Evolutionary conservation across 2,888 invertebrate species (phyloP), one percentile per base, ranked within the genome.

Genomic region (Carcina quercana): DNA sequence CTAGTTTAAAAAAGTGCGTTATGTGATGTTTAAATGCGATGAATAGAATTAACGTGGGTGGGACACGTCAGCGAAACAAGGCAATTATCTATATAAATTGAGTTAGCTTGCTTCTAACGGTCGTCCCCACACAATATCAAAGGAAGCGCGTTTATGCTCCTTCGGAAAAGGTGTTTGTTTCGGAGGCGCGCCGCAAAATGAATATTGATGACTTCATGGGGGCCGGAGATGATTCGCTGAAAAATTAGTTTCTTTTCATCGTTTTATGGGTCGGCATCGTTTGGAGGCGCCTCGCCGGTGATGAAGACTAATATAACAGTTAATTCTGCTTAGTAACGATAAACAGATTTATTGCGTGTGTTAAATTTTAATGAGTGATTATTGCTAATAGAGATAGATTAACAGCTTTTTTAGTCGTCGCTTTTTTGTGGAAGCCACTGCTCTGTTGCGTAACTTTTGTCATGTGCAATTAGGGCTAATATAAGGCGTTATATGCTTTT

Each of bases 161-260:
- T 64, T 61, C 49, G 66, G 65, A 58, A 71, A n/a, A 79, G 82
- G 80, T 76, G 78, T 79, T 75, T 80, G 80, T 80, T 83, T 79
- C 65, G 68, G 70, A 69, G 76, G 78, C 71, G 73, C 69, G 75
- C 74, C 73, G 47, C 68, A 59, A 78, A 82, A 83, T 83, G 75
- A 83, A 82, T 82, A 83, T 83, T 83, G 82, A 83, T 83, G 82
- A 71, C 76, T 80, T 72, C 64, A 79, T 76, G 66, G 69, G 64
- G 64, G 55, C 74, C 76, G 74, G 75, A 78, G 79, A 80, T 83
- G 82, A 83, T 79, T 76, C 63, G 80, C 78, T 76, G 72, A 80
- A 80, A 83, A 82, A 80, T 80, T 79, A 68, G 72, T 69, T 79
- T 79, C 80, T 80, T 76, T 80, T 74, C 79, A 79, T 76, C 80